Evolutionary conservation across 2,113 vertebrate genomes (phyloP).

Genomic region (Bos javanicus): DNA sequence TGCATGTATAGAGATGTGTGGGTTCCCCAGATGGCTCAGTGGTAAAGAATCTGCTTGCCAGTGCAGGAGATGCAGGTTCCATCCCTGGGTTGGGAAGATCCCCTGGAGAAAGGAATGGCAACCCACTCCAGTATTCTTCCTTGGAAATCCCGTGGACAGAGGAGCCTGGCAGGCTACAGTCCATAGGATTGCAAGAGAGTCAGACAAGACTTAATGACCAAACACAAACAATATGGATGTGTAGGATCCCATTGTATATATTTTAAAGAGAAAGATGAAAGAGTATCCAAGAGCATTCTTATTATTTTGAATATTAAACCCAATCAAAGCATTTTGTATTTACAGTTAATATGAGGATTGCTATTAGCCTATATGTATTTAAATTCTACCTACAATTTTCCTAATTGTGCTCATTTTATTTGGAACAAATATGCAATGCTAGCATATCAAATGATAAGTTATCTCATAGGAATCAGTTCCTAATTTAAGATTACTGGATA

Average conservation of each 20-base stretch:
- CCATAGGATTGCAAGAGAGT: not conserved
- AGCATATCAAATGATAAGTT: slow-evolving; percentile 40
- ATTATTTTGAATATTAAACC: not conserved
- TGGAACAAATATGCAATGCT: slow-evolving; percentile 27
- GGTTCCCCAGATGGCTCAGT: not conserved
- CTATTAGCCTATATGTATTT: not conserved
- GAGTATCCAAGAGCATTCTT: not conserved
- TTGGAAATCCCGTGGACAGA: not conserved
- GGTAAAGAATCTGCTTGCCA: not conserved
- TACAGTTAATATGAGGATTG: not conserved
- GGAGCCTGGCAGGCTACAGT: not conserved
- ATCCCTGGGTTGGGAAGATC: not conserved
- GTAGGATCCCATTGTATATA: not conserved
- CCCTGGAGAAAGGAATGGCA: not conserved
- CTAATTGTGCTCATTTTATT: slow-evolving; percentile 21
- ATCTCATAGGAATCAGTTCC: slow-evolving; percentile 6
- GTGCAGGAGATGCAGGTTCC: not conserved
- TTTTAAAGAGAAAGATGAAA: not conserved
- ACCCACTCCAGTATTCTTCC: not conserved
- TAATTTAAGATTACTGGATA: slow-evolving; percentile 49
- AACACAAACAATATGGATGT: not conserved
- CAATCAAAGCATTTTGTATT: not conserved
- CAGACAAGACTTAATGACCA: not conserved
- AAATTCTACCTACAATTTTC: not conserved
- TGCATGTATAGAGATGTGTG: not conserved